Base-by-base conservation (phyloP, 2,888 invertebrate species). In the Drosophila peninsularis region DNA sequence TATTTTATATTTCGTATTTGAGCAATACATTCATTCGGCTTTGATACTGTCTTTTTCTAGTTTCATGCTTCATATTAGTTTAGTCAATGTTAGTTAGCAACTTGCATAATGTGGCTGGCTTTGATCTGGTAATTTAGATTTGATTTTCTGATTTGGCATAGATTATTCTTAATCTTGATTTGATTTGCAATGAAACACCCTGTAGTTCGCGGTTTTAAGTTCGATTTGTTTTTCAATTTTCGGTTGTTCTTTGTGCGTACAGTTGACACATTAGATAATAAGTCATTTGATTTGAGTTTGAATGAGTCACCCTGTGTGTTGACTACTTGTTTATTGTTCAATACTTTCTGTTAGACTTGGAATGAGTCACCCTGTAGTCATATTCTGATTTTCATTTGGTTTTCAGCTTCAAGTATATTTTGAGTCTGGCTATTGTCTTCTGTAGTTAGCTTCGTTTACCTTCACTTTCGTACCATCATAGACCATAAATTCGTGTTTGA, bases 251-350 rank as follows among this genome's bases (percentile, higher is more conserved):
- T 21, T 21, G 1, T n/a, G 14, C 4, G 14, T 24, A 14, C 27
- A n/a, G 27, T 47, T 30, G 30, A 1, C 27, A n/a, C 27, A 27
- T 2, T n/a, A 10, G n/a, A 27, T 27, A 45, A 4, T 11, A 27
- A n/a, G 37, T 49, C 32, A 27, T 1, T 30, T 37, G 10, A 27
- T 52, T 60, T 47, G 21, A 45, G 50, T 63, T 42, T 14, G 41
- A 64, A 63, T 63, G 55, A 67, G 67, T 82, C 71, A 71, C 71
- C 75, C 82, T 81, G 74, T 74, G 62, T 45, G 32, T 62, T 45
- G 61, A 56, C 44, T 47, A 6, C 30, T 2, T 21, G 14, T 44
- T 24, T 44, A 6, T 7, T 3, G 41, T 11, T 41, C 19, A 21
- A 42, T 21, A 21, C 13, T 13, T 21, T 21, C n/a, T 5, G 42